Evolutionary conservation across 1,140 invertebrate genomes (phyloP).

Genomic region (Drosophila nigromelanica): DNA sequence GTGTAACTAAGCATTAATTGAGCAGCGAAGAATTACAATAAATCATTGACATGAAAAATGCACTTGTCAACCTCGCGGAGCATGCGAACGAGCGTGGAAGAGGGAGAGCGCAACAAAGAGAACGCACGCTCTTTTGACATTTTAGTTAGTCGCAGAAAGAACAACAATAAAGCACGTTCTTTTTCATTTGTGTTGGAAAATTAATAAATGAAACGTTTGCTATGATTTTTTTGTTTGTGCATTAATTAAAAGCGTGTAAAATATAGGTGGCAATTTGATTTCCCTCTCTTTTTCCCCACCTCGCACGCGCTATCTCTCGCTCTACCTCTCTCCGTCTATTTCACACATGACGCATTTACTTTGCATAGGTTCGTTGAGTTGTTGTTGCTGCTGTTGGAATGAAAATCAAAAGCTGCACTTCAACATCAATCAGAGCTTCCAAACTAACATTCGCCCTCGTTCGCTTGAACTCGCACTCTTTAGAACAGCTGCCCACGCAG

Average conservation of each 20-base stretch:
- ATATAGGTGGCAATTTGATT: conserved; percentile 52
- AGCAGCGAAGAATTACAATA: conserved; percentile 8
- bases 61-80: conserved; percentile 43
- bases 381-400: conserved; percentile 24
- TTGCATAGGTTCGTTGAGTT: conserved; percentile 17
- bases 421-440: conserved; percentile 53
- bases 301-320: not conserved
- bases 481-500: conserved; percentile 41
- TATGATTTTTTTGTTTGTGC: conserved; percentile 31
- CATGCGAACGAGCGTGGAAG: conserved; percentile 11
- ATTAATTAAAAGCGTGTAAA: conserved; percentile 44
- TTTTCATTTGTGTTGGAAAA: conserved; percentile 56
- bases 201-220: conserved; percentile 51
- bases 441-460: conserved; percentile 15
- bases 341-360: conserved; percentile 29
- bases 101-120: conserved; percentile 1
- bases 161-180: conserved; percentile 19
- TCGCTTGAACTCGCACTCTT: not conserved
- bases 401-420: conserved; percentile 38
- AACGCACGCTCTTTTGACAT: conserved; percentile 43
- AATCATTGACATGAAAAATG: conserved; percentile 43
- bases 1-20: conserved; percentile 1
- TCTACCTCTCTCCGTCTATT: conserved; percentile 2
- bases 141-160: conserved; percentile 52
- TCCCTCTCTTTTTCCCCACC: conserved; percentile 5